Evolutionary conservation across 1,140 invertebrate genomes (phyloP).

Genomic region (Hesperophylax magnus): DNA sequence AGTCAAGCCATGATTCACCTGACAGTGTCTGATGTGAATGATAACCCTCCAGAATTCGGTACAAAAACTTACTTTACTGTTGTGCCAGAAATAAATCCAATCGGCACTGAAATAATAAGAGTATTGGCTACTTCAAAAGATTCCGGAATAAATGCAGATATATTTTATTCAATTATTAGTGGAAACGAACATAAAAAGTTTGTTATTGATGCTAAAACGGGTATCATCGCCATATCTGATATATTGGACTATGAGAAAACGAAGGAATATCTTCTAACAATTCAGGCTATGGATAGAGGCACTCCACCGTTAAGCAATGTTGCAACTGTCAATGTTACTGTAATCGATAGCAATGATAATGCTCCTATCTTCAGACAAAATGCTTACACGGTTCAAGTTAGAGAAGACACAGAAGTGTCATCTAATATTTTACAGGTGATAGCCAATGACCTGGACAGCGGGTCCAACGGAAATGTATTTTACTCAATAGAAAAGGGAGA

Average conservation of each 20-base stretch:
- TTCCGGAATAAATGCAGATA: conserved; percentile 90
- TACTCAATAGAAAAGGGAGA: conserved; percentile 85
- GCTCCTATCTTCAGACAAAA: conserved; percentile 83
- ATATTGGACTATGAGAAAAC: conserved; percentile 85
- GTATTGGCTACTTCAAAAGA: conserved; percentile 90
- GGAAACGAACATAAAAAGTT: conserved; percentile 89
- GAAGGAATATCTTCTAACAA: conserved; percentile 86
- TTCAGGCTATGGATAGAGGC: conserved; percentile 89
- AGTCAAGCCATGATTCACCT: conserved; percentile 51
- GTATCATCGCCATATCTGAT: conserved; percentile 80
- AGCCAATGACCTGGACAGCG: conserved; percentile 84
- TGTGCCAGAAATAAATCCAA: conserved; percentile 78
- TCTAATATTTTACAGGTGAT: conserved; percentile 77
- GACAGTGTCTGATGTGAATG: conserved; percentile 79
- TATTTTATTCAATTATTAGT: conserved; percentile 87
- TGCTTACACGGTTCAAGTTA: conserved; percentile 80
- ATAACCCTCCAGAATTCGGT: conserved; percentile 89
- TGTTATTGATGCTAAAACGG: conserved; percentile 78
- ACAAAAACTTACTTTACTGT: conserved; percentile 79
- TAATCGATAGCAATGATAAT: conserved; percentile 90
- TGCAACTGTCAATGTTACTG: conserved; percentile 85
- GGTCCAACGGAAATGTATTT: conserved; percentile 78
- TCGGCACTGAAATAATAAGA: conserved; percentile 80
- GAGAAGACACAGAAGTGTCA: conserved; percentile 80
- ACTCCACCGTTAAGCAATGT: conserved; percentile 84